phyloP scores from a whole-genome alignment of 2,888 invertebrate genomes.

The Blomia tropicalis region DNA sequence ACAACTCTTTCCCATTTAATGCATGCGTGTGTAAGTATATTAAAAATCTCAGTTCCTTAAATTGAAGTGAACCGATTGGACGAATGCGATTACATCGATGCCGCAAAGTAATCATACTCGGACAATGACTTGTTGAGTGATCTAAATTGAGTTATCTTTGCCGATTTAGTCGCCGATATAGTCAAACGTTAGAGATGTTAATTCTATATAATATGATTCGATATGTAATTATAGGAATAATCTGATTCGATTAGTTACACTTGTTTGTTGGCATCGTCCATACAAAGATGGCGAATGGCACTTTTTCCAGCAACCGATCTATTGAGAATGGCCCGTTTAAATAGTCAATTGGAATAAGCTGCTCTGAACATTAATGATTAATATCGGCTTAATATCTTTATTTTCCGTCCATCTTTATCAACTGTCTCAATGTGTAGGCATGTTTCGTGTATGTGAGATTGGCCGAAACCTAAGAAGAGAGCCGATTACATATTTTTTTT shows the following conservation, averaged over 20 bases:
- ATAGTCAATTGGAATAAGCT: not conserved
- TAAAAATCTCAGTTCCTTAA: too few species aligned
- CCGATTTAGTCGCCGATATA: not conserved
- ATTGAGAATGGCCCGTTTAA: too few species aligned
- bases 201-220: not conserved
- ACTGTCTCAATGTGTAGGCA: slow-evolving; percentile 6
- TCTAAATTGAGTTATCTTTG: not conserved
- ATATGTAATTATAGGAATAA: not conserved
- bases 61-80: too few species aligned
- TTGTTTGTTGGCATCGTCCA: not conserved
- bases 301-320: not conserved
- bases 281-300: not conserved
- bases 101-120: too few species aligned
- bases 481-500: too few species aligned
- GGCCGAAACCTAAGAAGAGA: too few species aligned
- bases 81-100: too few species aligned
- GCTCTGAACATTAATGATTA: slow-evolving; percentile 5
- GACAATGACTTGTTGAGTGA: not conserved
- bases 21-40: too few species aligned
- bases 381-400: slow-evolving; percentile 10
- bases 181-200: not conserved
- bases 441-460: not conserved
- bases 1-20: too few species aligned
- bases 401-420: too few species aligned
- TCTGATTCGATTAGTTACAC: slow-evolving; percentile 8